These are phyloP conservation scores for Trididemnum miniatum DNA, from an alignment of 23 tunicate genomes.

Conservation along the genomic window DNA sequence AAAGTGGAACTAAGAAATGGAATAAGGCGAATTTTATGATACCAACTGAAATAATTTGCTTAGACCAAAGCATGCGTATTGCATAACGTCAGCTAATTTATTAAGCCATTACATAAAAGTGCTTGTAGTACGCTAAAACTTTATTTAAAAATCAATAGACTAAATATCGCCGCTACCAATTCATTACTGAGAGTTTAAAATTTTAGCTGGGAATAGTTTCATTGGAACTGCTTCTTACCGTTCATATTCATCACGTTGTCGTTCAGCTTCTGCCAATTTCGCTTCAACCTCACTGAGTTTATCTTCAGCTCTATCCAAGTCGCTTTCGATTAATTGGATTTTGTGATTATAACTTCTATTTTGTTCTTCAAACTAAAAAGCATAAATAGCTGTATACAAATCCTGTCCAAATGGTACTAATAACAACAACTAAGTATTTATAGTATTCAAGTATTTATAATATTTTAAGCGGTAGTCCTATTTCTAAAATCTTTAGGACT, in stretches of 20 bases:
- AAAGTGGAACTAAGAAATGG: not conserved
- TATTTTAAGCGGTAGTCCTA: no score
- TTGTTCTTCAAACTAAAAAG: constrained; percentile 20
- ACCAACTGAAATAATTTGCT: not conserved
- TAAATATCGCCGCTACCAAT: no score
- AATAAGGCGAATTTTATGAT: not conserved
- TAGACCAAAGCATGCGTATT: not conserved
- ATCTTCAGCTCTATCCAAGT: constrained; percentile 42
- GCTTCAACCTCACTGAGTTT: constrained; percentile 16
- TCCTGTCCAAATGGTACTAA: not conserved
- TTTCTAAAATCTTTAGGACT: no score
- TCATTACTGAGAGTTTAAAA: no score
- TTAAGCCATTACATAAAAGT: no score
- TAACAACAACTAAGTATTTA: no score
- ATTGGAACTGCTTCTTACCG: not conserved
- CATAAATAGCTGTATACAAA: not conserved
- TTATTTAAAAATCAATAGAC: no score
- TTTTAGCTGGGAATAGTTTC: no score
- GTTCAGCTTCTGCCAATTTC: not conserved
- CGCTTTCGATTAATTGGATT: constrained; percentile 27
- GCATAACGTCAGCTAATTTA: no score
- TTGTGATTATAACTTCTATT: not conserved
- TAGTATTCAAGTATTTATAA: no score
- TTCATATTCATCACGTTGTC: constrained; percentile 7
- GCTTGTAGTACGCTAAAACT: not conserved